A percentile compares a stretch with the other conserved stretches of the same genome.
These are phyloP conservation scores for Resseliella maxima DNA, from an alignment of 2,888 invertebrate genomes.

Conservation along the genomic window DNA sequence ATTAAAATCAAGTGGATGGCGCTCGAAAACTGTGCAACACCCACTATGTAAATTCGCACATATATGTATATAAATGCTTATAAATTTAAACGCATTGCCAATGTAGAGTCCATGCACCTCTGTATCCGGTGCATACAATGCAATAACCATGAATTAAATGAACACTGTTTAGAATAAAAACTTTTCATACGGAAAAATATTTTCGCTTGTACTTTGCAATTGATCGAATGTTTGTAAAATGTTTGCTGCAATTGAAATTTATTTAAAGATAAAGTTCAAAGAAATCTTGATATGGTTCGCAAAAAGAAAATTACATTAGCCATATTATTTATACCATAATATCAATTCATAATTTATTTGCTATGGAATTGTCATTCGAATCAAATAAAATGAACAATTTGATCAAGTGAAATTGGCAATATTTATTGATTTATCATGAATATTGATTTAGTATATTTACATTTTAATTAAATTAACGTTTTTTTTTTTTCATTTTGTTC, in stretches of 20 bases:
- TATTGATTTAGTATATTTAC: slow-evolving; percentile 17
- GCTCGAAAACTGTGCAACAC: not conserved
- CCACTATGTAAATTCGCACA: not conserved
- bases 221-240: no score
- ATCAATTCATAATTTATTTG: no score
- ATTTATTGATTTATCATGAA: slow-evolving; percentile 8
- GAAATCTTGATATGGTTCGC: no score
- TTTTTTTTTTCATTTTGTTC: not conserved
- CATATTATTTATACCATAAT: no score
- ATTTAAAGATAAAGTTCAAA: no score
- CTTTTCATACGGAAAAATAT: no score
- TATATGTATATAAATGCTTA: no score
- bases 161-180: not conserved
- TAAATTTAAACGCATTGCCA: not conserved
- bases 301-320: no score
- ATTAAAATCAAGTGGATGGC: not conserved
- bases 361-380: no score
- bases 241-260: no score
- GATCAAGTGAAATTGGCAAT: not conserved
- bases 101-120: not conserved
- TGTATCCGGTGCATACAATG: not conserved
- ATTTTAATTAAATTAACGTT: slow-evolving; percentile 31
- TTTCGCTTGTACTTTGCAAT: no score
- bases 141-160: not conserved
- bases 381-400: no score